Evolutionary conservation across 2,888 invertebrate species (phyloP), one percentile per base, ranked within the genome.

Genomic region (Pyrrhia umbra): DNA sequence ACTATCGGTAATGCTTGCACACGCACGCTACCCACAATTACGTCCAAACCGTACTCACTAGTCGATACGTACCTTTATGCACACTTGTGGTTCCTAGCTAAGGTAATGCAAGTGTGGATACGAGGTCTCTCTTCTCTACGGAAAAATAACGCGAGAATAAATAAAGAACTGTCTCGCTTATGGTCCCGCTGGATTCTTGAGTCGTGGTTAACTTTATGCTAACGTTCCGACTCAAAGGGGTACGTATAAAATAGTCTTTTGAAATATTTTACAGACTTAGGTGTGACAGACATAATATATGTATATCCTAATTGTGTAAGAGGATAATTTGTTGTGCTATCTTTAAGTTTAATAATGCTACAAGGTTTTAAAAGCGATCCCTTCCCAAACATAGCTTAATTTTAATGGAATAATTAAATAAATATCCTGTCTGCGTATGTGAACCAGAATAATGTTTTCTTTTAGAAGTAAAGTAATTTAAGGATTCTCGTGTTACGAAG

Each of bases 41-140:
- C 1, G 39, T 46, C 13, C n/a, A 16, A 60, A 6, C 30, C 9
- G 15, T 20, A 25, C 5, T 34, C 45, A 43, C 37, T 13, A 43
- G 60, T 56, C 18, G 9, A 21, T 0, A 6, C 3, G 6, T 18
- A 23, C 9, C 54, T 46, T 54, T 42, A 21, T 49, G 57, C 57
- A 40, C 49, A 62, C 15, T 10, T 45, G 68, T 34, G 54, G 54
- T 57, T 49, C 34, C 39, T 43, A 56, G 55, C 16, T 57, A 54
- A 39, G 37, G 16, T 64, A 55, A 42, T 59, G 47, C 43, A 59
- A 23, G 27, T 27, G 40, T 67, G 21, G n/a, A 42, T 73, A 73
- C 55, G 49, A 57, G 49, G 52, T 67, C 3, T 13, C 37, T 5
- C 20, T 27, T 21, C 67, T 16, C 49, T 2, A 10, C 68, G 62